These are phyloP conservation scores for Apamea anceps DNA, from an alignment of 2,888 invertebrate genomes.

Conservation along the genomic window DNA sequence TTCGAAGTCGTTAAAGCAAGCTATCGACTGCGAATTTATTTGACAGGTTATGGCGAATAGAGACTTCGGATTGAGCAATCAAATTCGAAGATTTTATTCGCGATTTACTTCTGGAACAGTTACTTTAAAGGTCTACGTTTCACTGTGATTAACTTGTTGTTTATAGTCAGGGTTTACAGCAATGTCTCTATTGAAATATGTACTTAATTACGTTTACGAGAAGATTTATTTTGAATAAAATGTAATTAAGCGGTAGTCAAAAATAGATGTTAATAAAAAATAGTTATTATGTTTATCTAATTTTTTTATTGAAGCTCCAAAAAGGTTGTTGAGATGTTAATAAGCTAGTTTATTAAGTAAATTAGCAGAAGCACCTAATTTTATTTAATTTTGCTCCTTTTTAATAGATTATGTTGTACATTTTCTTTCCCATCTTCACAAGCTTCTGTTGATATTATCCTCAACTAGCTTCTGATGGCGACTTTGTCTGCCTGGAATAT, in stretches of 20 bases:
- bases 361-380: background rate
- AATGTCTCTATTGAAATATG: conserved; percentile 11
- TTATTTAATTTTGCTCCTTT: background rate
- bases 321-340: background rate
- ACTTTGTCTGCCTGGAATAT: background rate
- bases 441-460: conserved; percentile 4
- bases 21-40: conserved; percentile 78
- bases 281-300: background rate
- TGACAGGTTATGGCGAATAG: conserved; percentile 80
- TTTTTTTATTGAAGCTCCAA: background rate
- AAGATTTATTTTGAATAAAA: background rate
- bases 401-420: background rate
- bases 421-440: background rate
- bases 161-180: background rate
- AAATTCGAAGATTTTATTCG: conserved; percentile 69
- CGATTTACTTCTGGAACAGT: conserved; percentile 65
- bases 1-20: conserved; percentile 74
- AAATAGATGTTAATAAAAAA: background rate
- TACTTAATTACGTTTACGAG: conserved; percentile 10
- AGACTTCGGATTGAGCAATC: conserved; percentile 75
- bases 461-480: background rate
- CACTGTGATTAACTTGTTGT: conserved; percentile 33
- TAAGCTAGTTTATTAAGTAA: background rate
- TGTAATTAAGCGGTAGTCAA: background rate
- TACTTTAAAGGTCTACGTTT: conserved; percentile 35